These are phyloP conservation scores for Pristis pectinata DNA, from an alignment of 2,797 vertebrate genomes.

Conservation along the genomic window DNA sequence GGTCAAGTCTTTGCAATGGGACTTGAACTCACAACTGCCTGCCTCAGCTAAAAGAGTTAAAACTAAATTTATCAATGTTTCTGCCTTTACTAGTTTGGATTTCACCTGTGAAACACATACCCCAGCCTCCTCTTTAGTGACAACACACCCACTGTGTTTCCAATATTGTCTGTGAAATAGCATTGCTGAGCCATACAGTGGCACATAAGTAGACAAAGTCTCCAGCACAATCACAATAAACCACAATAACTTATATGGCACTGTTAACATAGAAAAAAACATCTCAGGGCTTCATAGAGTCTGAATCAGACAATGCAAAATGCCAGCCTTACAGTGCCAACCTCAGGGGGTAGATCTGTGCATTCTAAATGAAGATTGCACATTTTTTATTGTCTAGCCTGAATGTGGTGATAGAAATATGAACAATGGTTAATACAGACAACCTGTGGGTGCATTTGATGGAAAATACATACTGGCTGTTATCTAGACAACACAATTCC, in stretches of 20 bases:
- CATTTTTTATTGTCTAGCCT: not conserved
- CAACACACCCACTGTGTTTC: not conserved
- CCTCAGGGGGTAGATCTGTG: not conserved
- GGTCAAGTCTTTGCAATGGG: too few species aligned
- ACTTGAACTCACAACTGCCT: too few species aligned
- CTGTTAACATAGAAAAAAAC: not conserved
- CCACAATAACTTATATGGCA: not conserved
- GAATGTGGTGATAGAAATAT: conserved; percentile 2
- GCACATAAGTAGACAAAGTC: not conserved
- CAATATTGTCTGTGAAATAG: not conserved
- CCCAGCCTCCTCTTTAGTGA: not conserved
- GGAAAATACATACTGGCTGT: not conserved
- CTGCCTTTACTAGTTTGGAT: not conserved
- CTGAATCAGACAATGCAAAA: not conserved
- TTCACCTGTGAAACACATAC: not conserved
- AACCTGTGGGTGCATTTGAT: not conserved
- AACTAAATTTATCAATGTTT: not conserved
- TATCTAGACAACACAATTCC: conserved; percentile 15
- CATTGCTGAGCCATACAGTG: not conserved
- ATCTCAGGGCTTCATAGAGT: not conserved
- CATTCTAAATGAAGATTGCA: conserved; percentile 14
- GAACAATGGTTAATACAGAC: conserved; percentile 6
- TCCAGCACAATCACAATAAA: not conserved
- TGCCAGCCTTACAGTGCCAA: not conserved
- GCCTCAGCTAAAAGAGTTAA: too few species aligned